These are phyloP conservation scores for Athetis lepigone DNA, from an alignment of 2,888 invertebrate species.

Conservation along the genomic window DNA sequence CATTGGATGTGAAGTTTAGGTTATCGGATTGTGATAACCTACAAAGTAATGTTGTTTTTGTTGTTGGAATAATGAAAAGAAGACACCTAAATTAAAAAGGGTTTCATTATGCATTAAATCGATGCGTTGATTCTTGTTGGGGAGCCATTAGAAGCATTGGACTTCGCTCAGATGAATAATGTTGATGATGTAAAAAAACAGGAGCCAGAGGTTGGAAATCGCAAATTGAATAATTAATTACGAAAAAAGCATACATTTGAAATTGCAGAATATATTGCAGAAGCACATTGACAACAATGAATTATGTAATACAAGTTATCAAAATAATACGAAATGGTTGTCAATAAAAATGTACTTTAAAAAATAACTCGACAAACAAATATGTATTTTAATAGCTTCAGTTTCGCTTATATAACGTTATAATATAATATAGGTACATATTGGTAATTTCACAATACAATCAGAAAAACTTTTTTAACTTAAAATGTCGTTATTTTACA, in stretches of 20 bases:
- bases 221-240: neutral
- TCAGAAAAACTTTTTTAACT: constrained; percentile 13
- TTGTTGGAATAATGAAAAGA: constrained; percentile 6
- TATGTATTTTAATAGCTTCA: constrained; percentile 38
- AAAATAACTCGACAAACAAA: constrained; percentile 36
- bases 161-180: neutral
- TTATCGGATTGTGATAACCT: constrained; percentile 61
- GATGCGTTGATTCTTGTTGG: neutral
- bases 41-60: constrained; percentile 7
- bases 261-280: constrained; percentile 23
- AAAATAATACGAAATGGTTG: constrained; percentile 35
- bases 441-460: constrained; percentile 22
- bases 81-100: constrained; percentile 1
- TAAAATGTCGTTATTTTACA: neutral
- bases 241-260: constrained; percentile 7
- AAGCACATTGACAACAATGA: constrained; percentile 29
- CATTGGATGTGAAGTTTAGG: constrained; percentile 41
- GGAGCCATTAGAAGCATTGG: neutral
- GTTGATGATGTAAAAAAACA: neutral
- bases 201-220: neutral
- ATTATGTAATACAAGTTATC: constrained; percentile 55
- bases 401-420: constrained; percentile 46
- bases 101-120: neutral
- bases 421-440: constrained; percentile 5
- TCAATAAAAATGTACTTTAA: constrained; percentile 45